These are phyloP conservation scores for Corythoichthys intestinalis DNA, from an alignment of 2,113 vertebrate species.

Conservation along the genomic window DNA sequence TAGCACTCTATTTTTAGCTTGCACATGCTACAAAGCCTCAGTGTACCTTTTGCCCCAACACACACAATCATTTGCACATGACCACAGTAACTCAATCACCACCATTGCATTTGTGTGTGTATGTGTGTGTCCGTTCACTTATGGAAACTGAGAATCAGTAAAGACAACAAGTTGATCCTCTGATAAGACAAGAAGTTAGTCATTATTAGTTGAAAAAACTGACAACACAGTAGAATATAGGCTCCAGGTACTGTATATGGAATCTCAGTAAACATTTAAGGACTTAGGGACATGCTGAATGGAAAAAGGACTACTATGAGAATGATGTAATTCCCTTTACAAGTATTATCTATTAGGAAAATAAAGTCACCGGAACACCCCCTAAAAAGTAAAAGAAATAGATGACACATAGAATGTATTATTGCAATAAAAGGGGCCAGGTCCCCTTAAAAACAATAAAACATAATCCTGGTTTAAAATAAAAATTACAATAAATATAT, in stretches of 20 bases:
- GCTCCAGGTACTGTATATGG: background rate
- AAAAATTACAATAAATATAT: too few relatives aligned
- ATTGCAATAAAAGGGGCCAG: too few relatives aligned
- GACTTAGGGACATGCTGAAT: too few relatives aligned
- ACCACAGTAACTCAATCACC: constrained; percentile 24
- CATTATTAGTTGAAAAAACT: constrained; percentile 8
- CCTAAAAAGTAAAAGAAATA: too few relatives aligned
- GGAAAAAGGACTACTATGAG: too few relatives aligned
- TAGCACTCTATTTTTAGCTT: constrained; percentile 52
- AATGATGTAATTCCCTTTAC: too few relatives aligned
- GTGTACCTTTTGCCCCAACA: constrained; percentile 4
- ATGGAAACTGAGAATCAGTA: constrained; percentile 12
- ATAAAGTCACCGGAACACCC: too few relatives aligned
- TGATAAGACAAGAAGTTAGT: constrained; percentile 6
- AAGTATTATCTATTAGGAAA: too few relatives aligned
- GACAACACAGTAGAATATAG: background rate
- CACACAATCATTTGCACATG: constrained; percentile 21
- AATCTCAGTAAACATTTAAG: too few relatives aligned
- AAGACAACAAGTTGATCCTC: constrained; percentile 19
- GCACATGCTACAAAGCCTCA: constrained; percentile 29
- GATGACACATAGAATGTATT: too few relatives aligned
- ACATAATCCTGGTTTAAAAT: too few relatives aligned
- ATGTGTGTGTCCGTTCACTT: constrained; percentile 1
- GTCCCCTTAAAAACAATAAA: too few relatives aligned
- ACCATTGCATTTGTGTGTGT: constrained; percentile 26